phyloP scores from a whole-genome alignment of 2,888 invertebrate genomes.

The Parnassius apollo region DNA sequence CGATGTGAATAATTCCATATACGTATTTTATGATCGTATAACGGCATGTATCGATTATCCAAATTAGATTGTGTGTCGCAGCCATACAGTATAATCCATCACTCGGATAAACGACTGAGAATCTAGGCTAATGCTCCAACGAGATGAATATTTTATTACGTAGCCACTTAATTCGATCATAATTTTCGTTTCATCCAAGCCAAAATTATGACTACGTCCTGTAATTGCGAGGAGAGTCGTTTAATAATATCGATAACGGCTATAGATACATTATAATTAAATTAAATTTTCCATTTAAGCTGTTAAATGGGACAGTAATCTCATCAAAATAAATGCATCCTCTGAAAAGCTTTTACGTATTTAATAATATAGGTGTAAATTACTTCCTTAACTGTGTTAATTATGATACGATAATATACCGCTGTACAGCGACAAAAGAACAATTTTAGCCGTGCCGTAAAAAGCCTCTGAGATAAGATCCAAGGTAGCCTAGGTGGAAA shows the following conservation, averaged over 20 bases:
- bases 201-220: neutral
- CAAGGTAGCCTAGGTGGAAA: too few relatives aligned
- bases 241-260: neutral
- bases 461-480: too few relatives aligned
- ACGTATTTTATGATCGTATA: slow-evolving; percentile 4
- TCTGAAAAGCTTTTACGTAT: too few relatives aligned
- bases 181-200: slow-evolving; percentile 6
- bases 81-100: slow-evolving; percentile 11
- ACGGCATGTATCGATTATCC: slow-evolving; percentile 12
- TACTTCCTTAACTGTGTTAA: too few relatives aligned
- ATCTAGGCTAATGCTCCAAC: slow-evolving; percentile 5
- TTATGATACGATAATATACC: too few relatives aligned
- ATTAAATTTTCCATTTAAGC: too few relatives aligned
- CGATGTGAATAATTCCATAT: neutral
- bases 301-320: too few relatives aligned
- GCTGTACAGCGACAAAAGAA: too few relatives aligned
- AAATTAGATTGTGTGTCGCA: slow-evolving; percentile 13
- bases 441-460: too few relatives aligned
- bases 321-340: too few relatives aligned
- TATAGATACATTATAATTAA: too few relatives aligned
- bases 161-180: slow-evolving; percentile 4
- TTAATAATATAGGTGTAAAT: too few relatives aligned
- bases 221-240: neutral
- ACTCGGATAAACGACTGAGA: neutral
- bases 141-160: slow-evolving; percentile 16